Conservation (phyloP, 2,113 vertebrate genomes). For the Geococcyx californianus region DNA sequence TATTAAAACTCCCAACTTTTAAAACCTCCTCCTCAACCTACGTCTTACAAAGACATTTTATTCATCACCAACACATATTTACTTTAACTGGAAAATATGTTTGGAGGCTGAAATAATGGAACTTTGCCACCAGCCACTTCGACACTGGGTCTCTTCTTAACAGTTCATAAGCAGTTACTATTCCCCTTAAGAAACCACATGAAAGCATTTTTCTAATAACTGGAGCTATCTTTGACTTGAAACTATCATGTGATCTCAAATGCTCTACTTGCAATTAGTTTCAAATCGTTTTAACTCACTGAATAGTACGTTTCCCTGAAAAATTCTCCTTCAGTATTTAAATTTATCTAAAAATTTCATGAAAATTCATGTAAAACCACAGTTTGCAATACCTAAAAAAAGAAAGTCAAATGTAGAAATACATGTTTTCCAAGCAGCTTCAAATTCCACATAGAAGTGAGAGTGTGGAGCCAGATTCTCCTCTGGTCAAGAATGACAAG, state of each 20-base stretch:
- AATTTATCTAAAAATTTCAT: not conserved
- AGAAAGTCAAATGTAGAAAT: not conserved
- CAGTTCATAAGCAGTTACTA: not conserved
- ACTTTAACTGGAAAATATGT: not conserved
- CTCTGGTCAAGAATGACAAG: not conserved
- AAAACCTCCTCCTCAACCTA: not conserved
- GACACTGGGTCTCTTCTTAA: not conserved
- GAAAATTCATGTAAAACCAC: not conserved
- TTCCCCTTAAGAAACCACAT: conserved; percentile 7
- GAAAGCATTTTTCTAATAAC: not conserved
- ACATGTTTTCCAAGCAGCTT: not conserved
- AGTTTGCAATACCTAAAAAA: not conserved
- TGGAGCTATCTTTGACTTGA: not conserved
- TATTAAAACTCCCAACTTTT: not conserved
- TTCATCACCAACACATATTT: not conserved
- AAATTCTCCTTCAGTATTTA: not conserved
- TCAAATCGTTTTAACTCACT: not conserved
- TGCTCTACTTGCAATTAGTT: not conserved
- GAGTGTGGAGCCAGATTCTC: not conserved
- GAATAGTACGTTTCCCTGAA: not conserved
- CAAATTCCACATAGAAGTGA: not conserved
- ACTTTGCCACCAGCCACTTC: not conserved
- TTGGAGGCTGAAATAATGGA: not conserved
- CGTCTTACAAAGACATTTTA: not conserved
- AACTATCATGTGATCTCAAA: not conserved